Conservation (phyloP, 2,113 vertebrate species). For the Micromys minutus region DNA sequence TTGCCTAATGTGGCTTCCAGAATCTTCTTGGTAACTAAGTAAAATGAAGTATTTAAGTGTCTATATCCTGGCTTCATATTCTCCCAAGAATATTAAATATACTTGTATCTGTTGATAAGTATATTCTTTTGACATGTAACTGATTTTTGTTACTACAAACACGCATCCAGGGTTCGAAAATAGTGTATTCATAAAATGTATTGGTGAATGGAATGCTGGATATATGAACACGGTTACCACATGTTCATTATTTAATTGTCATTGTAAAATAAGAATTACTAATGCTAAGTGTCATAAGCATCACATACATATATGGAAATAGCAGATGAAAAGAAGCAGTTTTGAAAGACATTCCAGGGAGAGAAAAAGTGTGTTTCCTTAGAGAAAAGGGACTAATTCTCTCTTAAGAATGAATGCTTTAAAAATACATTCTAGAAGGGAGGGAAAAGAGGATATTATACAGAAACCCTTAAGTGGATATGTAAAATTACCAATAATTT, state of each 20-base stretch:
- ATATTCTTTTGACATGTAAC: background rate
- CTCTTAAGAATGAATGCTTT: background rate
- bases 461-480: background rate
- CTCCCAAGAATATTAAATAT: background rate
- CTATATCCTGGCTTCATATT: background rate
- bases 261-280: background rate
- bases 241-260: background rate
- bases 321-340: background rate
- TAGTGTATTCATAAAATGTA: background rate
- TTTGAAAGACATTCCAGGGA: background rate
- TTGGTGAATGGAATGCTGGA: background rate
- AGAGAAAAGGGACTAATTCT: too few species aligned
- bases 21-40: background rate
- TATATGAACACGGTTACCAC: background rate
- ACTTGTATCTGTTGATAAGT: background rate
- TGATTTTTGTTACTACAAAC: background rate
- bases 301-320: background rate
- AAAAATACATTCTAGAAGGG: background rate
- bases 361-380: background rate
- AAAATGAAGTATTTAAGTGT: background rate
- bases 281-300: background rate
- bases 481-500: too few species aligned
- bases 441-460: fast-evolving
- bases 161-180: background rate
- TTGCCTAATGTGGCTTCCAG: background rate